phyloP scores from a whole-genome alignment of 2,113 vertebrate species.

The Apteryx owenii region DNA sequence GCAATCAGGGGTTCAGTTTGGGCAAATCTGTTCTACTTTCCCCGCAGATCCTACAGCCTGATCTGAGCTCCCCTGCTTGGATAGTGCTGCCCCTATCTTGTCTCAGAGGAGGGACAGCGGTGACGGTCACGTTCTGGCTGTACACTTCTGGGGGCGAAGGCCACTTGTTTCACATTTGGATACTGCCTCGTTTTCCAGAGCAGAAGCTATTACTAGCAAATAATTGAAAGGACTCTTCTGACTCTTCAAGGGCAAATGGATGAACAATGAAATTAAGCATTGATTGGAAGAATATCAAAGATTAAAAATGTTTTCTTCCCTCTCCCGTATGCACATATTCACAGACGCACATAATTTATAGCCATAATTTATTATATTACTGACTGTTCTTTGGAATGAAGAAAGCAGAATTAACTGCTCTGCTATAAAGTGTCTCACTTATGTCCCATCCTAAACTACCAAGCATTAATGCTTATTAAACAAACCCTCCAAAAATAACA shows the following conservation, averaged over 20 bases:
- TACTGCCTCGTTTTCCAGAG: not conserved
- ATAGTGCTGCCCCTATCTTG: not conserved
- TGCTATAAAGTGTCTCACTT: not conserved
- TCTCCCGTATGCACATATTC: not conserved
- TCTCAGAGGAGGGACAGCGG: not conserved
- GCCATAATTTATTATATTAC: not conserved
- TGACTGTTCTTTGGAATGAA: not conserved
- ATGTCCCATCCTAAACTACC: not conserved
- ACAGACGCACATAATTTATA: not conserved
- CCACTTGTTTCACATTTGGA: rapidly evolving
- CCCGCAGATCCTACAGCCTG: not conserved
- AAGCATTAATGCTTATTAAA: not conserved
- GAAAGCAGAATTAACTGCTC: not conserved
- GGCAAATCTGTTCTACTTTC: not conserved
- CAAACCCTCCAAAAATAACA: not conserved
- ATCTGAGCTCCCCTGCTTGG: not conserved
- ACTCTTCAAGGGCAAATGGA: not conserved
- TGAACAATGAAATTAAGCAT: not conserved
- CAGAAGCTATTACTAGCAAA: not conserved
- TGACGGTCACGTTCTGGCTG: not conserved
- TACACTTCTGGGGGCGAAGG: not conserved
- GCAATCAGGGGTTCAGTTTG: not conserved
- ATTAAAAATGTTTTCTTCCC: not conserved
- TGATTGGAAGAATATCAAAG: not conserved
- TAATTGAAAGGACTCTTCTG: not conserved